A percentile compares a stretch with the other conserved stretches of the same genome.
Evolutionary conservation across 2,797 vertebrate genomes (phyloP).

Genomic region (Simalia tracyae): DNA sequence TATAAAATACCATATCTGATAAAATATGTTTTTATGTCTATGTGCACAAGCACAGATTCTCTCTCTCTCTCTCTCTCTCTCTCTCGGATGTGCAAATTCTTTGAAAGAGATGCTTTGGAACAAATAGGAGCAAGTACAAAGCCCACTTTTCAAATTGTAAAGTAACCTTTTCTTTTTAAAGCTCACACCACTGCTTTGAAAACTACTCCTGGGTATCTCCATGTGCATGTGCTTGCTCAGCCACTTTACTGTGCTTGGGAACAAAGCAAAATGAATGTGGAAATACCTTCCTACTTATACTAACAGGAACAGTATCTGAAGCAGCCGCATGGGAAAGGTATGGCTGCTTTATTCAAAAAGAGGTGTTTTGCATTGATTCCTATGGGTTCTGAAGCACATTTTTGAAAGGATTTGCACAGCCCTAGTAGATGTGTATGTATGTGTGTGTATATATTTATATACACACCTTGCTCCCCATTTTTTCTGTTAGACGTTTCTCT

Average conservation of each 20-base stretch:
- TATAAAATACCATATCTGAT: background rate
- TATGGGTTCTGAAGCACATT: background rate
- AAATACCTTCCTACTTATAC: background rate
- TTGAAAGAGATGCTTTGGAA: background rate
- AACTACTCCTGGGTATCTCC: background rate
- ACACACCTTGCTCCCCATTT: background rate
- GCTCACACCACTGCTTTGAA: background rate
- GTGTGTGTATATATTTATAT: background rate
- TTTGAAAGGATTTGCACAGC: background rate
- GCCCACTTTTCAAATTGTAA: background rate
- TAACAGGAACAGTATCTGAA: background rate
- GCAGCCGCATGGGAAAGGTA: background rate
- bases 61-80: background rate
- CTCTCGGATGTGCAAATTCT: background rate
- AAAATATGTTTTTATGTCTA: background rate
- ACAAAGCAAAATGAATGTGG: background rate
- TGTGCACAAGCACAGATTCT: background rate
- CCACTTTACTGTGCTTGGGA: background rate
- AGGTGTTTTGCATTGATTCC: background rate
- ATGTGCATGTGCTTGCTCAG: background rate
- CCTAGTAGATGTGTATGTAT: background rate
- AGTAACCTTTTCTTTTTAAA: background rate
- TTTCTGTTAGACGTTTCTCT: background rate
- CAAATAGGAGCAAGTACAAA: background rate
- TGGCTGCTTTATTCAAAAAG: background rate